Base-by-base conservation (phyloP, 2,113 vertebrate species). In the Malurus alboscapulatus region DNA sequence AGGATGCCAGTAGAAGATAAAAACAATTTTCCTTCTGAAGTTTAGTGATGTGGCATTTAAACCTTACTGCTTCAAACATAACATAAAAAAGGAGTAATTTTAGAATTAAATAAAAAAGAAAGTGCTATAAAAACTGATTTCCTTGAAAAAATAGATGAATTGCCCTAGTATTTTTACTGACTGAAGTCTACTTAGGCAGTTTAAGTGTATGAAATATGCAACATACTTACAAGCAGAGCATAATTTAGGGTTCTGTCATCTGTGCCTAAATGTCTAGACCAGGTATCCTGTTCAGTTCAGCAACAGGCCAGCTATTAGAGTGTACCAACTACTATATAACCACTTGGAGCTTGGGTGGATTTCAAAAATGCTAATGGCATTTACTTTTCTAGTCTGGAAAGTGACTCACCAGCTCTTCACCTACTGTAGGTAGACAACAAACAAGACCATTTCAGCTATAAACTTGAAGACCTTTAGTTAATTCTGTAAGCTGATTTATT, bases 241-340 rank as follows among this genome's bases (percentile, higher is more conserved):
- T 93, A 87, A 94, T 88, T 94, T 78, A 97, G 38, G 44, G 38
- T 71, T 51, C 68, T 94, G 76, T 94, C 65, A 74, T 86, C 40
- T 95, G 20, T 74, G 74, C 62, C 87, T 90, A 62, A 87, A 86
- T 79, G 87, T 95, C 90, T 93, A 95, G 88, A 93, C 87, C 78
- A 94, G 86, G 51, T 92, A 94, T 94, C 71, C 84, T 95, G 77
- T 84, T 90, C 86, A 78, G 72, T 88, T 85, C 73, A 93, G 79
- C 54, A 80, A 61, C 8, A 92, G 59, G 27, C 73, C 77, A 92
- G 88, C 84, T 94, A 80, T 83, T 86, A 73, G 29, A 58, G 47
- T 86, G 75, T 89, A 95, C 54, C 55, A 89, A 74, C 74, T 79
- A 54, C 54, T 86, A 24, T 51, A 58, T 78, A 91, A 83, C 80